A percentile compares a stretch with the other conserved stretches of the same genome.
Evolutionary conservation across 2,797 vertebrate genomes (phyloP).

Genomic region (Crenuchus spilurus): DNA sequence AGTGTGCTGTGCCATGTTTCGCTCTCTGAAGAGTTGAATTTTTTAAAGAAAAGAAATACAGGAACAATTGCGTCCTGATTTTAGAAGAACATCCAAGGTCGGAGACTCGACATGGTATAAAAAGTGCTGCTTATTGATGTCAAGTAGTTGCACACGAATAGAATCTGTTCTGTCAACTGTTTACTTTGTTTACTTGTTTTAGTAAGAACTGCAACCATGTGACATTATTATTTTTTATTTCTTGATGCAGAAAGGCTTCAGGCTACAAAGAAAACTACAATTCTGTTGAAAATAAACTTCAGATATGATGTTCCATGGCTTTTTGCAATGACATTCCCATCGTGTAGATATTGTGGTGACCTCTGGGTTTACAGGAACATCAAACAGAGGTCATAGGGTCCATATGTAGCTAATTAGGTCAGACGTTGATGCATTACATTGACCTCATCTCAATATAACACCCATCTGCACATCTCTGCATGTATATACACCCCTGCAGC

Average conservation of each 20-base stretch:
- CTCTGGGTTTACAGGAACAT: conserved; percentile 48
- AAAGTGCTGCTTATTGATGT: too few relatives aligned
- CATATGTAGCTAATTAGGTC: conserved; percentile 62
- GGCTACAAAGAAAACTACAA: too few relatives aligned
- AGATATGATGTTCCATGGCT: too few relatives aligned
- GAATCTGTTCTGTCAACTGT: too few relatives aligned
- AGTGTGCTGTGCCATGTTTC: not conserved
- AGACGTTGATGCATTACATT: conserved; percentile 70
- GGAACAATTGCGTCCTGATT: not conserved
- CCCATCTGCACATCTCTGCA: conserved; percentile 47
- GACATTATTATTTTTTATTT: too few relatives aligned
- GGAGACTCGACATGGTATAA: too few relatives aligned
- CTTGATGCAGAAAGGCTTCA: too few relatives aligned
- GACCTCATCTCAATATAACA: conserved; percentile 44
- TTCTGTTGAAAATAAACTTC: too few relatives aligned
- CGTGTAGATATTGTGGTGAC: conserved; percentile 30
- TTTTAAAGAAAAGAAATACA: not conserved
- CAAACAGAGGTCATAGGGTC: conserved; percentile 60
- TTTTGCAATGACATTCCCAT: not conserved
- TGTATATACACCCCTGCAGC: conserved; percentile 2
- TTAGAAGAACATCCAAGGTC: not conserved
- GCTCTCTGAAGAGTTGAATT: not conserved
- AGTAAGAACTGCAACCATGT: too few relatives aligned
- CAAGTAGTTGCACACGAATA: too few relatives aligned
- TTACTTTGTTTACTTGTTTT: too few relatives aligned